Conservation (phyloP, 2,888 invertebrate genomes). For the Heliconius charithonia region DNA sequence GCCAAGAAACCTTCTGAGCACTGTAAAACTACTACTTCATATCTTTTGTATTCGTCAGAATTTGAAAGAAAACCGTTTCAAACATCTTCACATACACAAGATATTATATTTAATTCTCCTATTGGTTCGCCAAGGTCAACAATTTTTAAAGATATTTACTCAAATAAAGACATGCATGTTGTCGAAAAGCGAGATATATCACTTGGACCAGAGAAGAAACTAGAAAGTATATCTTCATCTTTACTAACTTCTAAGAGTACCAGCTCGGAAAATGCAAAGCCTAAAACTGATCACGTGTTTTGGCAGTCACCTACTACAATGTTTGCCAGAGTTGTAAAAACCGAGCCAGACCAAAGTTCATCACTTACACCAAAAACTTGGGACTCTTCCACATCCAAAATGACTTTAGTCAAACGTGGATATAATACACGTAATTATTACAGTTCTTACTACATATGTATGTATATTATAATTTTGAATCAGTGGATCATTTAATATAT, state of each 20-base stretch:
- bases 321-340: conserved; percentile 48
- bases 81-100: conserved; percentile 10
- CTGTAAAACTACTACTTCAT: conserved; percentile 58
- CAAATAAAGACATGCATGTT: conserved; percentile 10
- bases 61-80: conserved; percentile 33
- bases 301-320: conserved; percentile 54
- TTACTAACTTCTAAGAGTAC: conserved; percentile 49
- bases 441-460: neutral
- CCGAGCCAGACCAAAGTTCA: conserved; percentile 11
- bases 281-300: conserved; percentile 41
- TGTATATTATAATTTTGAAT: neutral
- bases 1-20: conserved; percentile 53
- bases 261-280: conserved; percentile 37
- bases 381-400: conserved; percentile 29
- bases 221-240: conserved; percentile 45
- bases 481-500: neutral
- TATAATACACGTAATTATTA: conserved; percentile 56
- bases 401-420: conserved; percentile 47
- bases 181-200: conserved; percentile 18
- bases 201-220: conserved; percentile 10
- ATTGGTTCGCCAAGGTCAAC: neutral
- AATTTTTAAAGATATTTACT: neutral
- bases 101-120: neutral
- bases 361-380: conserved; percentile 13
- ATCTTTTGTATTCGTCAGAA: conserved; percentile 57